These are phyloP conservation scores for Corydoras maculifer DNA, from an alignment of 2,113 vertebrate species.

Conservation along the genomic window DNA sequence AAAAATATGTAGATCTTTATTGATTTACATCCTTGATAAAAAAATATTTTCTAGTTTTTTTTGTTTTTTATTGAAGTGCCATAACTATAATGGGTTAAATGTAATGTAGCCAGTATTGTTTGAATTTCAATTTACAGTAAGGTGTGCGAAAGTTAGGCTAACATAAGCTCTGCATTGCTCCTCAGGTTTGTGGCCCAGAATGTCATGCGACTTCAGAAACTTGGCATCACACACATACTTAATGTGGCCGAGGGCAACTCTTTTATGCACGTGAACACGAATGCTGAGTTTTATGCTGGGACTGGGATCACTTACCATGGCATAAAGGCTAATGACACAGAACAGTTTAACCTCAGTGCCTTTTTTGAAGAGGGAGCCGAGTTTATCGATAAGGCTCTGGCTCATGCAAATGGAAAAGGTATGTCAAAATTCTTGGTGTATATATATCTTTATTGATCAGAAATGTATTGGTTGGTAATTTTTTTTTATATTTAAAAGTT, in stretches of 20 bases:
- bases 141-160: slow-evolving; percentile 19
- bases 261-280: slow-evolving; percentile 99
- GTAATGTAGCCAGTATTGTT: not conserved
- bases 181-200: slow-evolving; percentile 90
- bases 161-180: slow-evolving; percentile 19
- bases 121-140: not conserved
- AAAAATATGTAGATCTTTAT: no score
- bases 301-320: slow-evolving; percentile 90
- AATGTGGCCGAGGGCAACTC: slow-evolving; percentile 94
- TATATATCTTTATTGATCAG: not conserved
- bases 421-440: slow-evolving; percentile 14
- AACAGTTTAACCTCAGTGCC: slow-evolving; percentile 87
- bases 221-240: slow-evolving; percentile 90
- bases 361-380: slow-evolving; percentile 93
- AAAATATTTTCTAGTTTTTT: not conserved
- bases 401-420: slow-evolving; percentile 87
- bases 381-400: slow-evolving; percentile 88
- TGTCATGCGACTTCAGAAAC: slow-evolving; percentile 77
- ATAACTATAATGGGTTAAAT: slow-evolving; percentile 2
- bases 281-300: slow-evolving; percentile 84
- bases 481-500: no score
- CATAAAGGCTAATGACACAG: slow-evolving; percentile 88
- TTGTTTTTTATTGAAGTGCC: not conserved
- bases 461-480: no score
- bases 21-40: not conserved